Evolutionary conservation across 2,797 vertebrate species (phyloP).

Genomic region (Clarias fuscus): DNA sequence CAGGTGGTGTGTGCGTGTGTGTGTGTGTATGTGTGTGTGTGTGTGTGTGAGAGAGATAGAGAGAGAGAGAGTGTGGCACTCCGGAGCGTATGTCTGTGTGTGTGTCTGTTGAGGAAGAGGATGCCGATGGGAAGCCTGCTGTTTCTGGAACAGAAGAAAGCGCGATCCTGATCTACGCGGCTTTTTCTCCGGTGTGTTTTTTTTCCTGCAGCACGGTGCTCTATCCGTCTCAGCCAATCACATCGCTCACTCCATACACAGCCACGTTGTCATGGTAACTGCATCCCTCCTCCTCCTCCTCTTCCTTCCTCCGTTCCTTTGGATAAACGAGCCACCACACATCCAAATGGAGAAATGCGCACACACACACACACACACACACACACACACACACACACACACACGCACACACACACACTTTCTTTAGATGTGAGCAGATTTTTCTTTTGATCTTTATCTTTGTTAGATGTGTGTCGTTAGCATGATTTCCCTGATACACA

Average conservation of each 20-base stretch:
- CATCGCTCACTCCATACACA: slow-evolving; percentile 46
- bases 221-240: slow-evolving; percentile 51
- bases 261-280: slow-evolving; percentile 53
- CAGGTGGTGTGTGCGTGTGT: slow-evolving; percentile 31
- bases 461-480: neutral
- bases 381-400: slow-evolving; percentile 39
- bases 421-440: neutral
- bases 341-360: slow-evolving; percentile 43
- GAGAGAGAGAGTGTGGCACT: neutral
- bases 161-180: slow-evolving; percentile 20
- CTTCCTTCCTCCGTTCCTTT: slow-evolving; percentile 17
- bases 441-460: slow-evolving; percentile 6
- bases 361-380: slow-evolving; percentile 29
- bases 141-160: slow-evolving; percentile 22
- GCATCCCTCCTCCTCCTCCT: slow-evolving; percentile 47
- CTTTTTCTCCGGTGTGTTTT: slow-evolving; percentile 30
- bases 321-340: slow-evolving; percentile 20
- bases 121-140: slow-evolving; percentile 33
- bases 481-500: neutral
- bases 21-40: slow-evolving; percentile 42
- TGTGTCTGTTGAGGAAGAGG: slow-evolving; percentile 26
- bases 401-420: neutral
- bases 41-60: slow-evolving; percentile 1
- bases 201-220: slow-evolving; percentile 45
- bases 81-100: slow-evolving; percentile 47